phyloP scores from a whole-genome alignment of 2,888 invertebrate species.

The Drosophila borborema region DNA sequence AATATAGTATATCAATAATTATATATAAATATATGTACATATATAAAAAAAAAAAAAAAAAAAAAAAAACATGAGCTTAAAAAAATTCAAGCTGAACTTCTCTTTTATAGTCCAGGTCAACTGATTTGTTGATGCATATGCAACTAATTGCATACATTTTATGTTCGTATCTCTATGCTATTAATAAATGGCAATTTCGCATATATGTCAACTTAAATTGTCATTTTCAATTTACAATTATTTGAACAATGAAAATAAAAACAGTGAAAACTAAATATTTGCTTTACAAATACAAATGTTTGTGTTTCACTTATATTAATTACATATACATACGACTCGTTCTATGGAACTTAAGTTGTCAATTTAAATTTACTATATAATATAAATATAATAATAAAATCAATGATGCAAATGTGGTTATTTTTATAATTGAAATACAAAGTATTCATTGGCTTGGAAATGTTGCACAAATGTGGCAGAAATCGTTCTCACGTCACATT shows the following conservation, averaged over 20 bases:
- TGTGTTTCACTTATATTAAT: slow-evolving; percentile 26
- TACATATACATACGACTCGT: slow-evolving; percentile 24
- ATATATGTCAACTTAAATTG: not conserved
- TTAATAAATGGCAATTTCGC: not conserved
- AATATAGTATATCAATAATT: not conserved
- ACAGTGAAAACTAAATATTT: not conserved
- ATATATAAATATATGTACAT: not conserved
- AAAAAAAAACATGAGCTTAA: not conserved
- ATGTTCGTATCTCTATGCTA: not conserved
- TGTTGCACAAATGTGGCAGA: not conserved
- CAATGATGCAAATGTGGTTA: not conserved
- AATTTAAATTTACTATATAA: slow-evolving; percentile 10
- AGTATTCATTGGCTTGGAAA: slow-evolving; percentile 10
- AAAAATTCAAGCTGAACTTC: not conserved
- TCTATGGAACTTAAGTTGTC: slow-evolving; percentile 18
- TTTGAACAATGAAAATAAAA: not conserved
- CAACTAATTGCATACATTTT: slow-evolving; percentile 9
- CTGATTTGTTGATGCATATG: slow-evolving; percentile 10
- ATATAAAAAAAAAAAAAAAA: too few relatives aligned
- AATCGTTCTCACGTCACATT: not conserved
- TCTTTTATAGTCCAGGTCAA: not conserved
- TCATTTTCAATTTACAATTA: slow-evolving; percentile 9
- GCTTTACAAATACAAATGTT: not conserved
- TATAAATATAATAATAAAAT: slow-evolving; percentile 18
- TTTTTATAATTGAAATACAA: slow-evolving; percentile 1